phyloP scores from a whole-genome alignment of 2,888 invertebrate genomes.

The Netelia virgata region DNA sequence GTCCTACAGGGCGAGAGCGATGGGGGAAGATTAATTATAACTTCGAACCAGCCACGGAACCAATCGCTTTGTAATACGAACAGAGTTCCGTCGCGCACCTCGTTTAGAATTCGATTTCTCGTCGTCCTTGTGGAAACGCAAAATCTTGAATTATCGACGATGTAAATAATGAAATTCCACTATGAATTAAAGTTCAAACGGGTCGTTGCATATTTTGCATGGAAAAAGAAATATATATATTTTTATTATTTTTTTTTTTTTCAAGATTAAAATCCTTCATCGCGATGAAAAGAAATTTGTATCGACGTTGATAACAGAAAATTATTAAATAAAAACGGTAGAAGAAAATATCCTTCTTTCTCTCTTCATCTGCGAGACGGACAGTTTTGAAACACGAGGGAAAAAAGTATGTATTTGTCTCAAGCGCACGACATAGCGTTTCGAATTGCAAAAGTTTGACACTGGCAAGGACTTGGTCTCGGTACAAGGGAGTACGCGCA shows the following conservation, averaged over 20 bases:
- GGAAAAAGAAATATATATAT: neutral
- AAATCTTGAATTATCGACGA: neutral
- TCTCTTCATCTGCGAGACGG: neutral
- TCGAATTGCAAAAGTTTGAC: constrained; percentile 59
- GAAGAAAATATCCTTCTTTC: neutral
- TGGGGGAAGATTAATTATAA: constrained; percentile 57
- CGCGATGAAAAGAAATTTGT: too few relatives aligned
- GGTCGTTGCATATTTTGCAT: neutral
- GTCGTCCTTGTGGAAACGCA: neutral
- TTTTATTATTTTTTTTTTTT: too few relatives aligned
- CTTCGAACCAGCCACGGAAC: constrained; percentile 32
- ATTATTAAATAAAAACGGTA: neutral
- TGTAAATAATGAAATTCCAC: too few relatives aligned
- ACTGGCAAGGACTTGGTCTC: constrained; percentile 43
- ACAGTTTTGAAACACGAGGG: constrained; percentile 15
- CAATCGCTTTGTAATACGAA: constrained; percentile 31
- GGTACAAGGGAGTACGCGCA: neutral
- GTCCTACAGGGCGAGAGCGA: neutral
- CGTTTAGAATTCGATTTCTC: neutral
- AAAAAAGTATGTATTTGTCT: neutral
- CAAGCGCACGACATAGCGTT: neutral
- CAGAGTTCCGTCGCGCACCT: neutral
- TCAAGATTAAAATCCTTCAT: too few relatives aligned
- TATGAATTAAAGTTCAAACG: too few relatives aligned
- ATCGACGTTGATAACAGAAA: too few relatives aligned